phyloP scores from a whole-genome alignment of 2,797 vertebrate species.

The Denticeps clupeoides region DNA sequence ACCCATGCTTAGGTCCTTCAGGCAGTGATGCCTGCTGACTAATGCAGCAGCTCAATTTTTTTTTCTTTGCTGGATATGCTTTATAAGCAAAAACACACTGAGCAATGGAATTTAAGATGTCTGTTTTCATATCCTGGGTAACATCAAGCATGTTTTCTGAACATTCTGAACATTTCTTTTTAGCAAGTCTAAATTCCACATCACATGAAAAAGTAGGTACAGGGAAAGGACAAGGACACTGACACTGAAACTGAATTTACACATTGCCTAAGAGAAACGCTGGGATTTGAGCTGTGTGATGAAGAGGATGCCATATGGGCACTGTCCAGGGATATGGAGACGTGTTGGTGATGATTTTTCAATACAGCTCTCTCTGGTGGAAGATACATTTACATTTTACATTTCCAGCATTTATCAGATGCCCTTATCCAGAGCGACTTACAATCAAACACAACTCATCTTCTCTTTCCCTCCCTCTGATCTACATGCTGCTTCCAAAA shows the following conservation, averaged over 20 bases:
- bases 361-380: conserved; percentile 6
- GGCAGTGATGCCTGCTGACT: conserved; percentile 7
- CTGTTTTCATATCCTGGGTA: conserved; percentile 14
- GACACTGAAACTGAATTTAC: conserved; percentile 7
- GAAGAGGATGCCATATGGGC: not conserved
- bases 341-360: not conserved
- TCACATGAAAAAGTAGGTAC: conserved; percentile 5
- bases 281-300: not conserved
- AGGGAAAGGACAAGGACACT: conserved; percentile 9
- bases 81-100: conserved; percentile 5
- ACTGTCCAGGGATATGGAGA: not conserved
- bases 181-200: not conserved
- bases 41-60: conserved; percentile 9
- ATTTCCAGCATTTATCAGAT: too few species aligned
- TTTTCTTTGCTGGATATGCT: conserved; percentile 9
- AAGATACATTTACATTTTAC: too few species aligned
- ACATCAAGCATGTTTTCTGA: conserved; percentile 7
- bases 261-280: not conserved
- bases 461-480: too few species aligned
- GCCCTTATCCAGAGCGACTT: too few species aligned
- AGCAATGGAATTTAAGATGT: conserved; percentile 9
- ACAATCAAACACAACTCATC: too few species aligned
- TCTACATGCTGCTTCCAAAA: too few species aligned
- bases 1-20: conserved; percentile 3
- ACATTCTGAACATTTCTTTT: conserved; percentile 6